phyloP scores from a whole-genome alignment of 1,140 invertebrate genomes.

The Drosophila erecta region DNA sequence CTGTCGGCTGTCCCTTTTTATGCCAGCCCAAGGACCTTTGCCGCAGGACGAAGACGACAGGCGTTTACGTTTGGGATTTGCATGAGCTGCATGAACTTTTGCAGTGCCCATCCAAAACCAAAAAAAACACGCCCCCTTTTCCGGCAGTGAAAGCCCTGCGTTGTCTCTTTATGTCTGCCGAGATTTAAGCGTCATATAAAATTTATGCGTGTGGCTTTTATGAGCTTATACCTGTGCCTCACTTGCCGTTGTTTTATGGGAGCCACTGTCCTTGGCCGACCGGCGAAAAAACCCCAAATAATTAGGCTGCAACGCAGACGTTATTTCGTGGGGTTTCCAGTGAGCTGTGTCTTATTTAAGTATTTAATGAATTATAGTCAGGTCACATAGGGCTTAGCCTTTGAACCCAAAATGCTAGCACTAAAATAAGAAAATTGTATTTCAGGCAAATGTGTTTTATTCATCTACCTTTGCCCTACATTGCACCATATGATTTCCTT shows the following conservation, averaged over 20 bases:
- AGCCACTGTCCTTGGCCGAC: slow-evolving; percentile 29
- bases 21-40: slow-evolving; percentile 50
- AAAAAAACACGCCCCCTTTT: neutral
- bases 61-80: slow-evolving; percentile 81
- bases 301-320: slow-evolving; percentile 29
- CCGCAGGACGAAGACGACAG: slow-evolving; percentile 51
- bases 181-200: slow-evolving; percentile 81
- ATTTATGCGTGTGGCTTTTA: slow-evolving; percentile 76
- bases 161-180: slow-evolving; percentile 58
- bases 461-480: too few species aligned
- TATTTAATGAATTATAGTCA: slow-evolving; percentile 12
- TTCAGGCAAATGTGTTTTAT: neutral
- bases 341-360: slow-evolving; percentile 31
- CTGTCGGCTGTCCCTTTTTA: slow-evolving; percentile 67
- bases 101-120: slow-evolving; percentile 13
- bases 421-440: neutral
- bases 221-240: slow-evolving; percentile 36
- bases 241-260: slow-evolving; percentile 48
- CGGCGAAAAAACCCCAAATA: slow-evolving; percentile 31
- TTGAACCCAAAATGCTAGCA: neutral
- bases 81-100: slow-evolving; percentile 67
- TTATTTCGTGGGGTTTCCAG: slow-evolving; percentile 9
- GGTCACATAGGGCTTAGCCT: too few species aligned
- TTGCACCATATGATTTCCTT: neutral
- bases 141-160: slow-evolving; percentile 1